Percentiles rank a stretch among this genome's conserved stretches.
These are phyloP conservation scores for Himalopsyche tibetana DNA, from an alignment of 2,888 invertebrate species.

Conservation along the genomic window DNA sequence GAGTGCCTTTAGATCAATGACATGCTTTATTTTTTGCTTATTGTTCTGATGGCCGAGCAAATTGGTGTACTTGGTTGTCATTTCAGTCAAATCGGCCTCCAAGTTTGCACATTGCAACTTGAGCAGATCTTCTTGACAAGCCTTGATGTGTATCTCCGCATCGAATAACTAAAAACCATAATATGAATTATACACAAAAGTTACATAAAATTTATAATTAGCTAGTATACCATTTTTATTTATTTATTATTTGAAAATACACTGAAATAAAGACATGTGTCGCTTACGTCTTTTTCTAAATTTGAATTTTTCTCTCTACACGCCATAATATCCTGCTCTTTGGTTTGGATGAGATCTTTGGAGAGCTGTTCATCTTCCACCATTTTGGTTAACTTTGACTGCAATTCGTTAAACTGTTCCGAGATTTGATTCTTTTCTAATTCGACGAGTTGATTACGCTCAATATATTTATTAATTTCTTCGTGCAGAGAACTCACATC, in stretches of 20 bases:
- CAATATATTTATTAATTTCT: slow-evolving; percentile 6
- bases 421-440: slow-evolving; percentile 39
- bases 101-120: slow-evolving; percentile 70
- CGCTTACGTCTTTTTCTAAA: slow-evolving; percentile 36
- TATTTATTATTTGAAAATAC: background rate
- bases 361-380: background rate
- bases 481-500: background rate
- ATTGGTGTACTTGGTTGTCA: slow-evolving; percentile 78
- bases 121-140: slow-evolving; percentile 73
- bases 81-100: slow-evolving; percentile 74
- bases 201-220: background rate
- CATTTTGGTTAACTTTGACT: slow-evolving; percentile 1
- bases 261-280: background rate
- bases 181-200: background rate
- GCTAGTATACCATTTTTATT: background rate
- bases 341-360: slow-evolving; percentile 1
- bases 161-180: slow-evolving; percentile 41
- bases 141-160: slow-evolving; percentile 71
- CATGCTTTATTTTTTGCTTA: slow-evolving; percentile 80
- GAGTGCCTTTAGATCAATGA: slow-evolving; percentile 73
- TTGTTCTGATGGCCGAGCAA: slow-evolving; percentile 81
- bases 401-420: background rate
- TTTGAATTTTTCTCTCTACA: background rate
- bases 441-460: background rate
- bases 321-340: background rate